Base-by-base conservation (phyloP, 2,113 vertebrate species). In the Puma concolor region DNA sequence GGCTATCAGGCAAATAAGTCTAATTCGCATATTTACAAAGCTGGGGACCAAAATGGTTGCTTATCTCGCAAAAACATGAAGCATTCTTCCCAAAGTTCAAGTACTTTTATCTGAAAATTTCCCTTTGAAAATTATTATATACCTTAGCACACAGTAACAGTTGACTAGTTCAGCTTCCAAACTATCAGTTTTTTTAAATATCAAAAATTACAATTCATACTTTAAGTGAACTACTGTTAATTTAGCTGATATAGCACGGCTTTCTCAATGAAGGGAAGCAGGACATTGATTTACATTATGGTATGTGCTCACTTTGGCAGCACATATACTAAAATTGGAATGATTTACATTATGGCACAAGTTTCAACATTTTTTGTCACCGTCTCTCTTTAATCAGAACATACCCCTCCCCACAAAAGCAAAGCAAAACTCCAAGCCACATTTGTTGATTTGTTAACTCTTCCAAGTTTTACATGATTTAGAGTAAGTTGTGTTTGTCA, bases 31-130 rank as follows among this genome's bases (percentile, higher is more conserved):
- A 67, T 67, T 91, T 76, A 48, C 93, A 95, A 82, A 89, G 52
- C 79, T 66, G 19, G 15, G 29, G n/a, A 64, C 38, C 64, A 95
- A 95, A 60, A 14, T 94, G 54, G 12, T n/a, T 92, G 86, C 81
- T 77, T 91, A 88, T 83, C 57, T 96, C 95, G 74, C 27, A 87
- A 97, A 94, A 94, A 94, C 48, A 74, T 12, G 12, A 36, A 64
- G 38, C 54, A 8, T 92, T 95, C 77, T 92, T 41, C 44, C 31
- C 31, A 27, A 93, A 93, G 64, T 86, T 97, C 88, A 97, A 97
- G 94, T 31, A 97, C 5, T 80, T 72, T 69, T 76, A 16, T 77
- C 50, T 92, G 67, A 96, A 94, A 91, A 57, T 72, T 89, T 95
- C 25, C 41, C 48, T 92, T 63, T 93, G 72, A 95, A 93, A 97